phyloP scores from a whole-genome alignment of 2,797 vertebrate genomes.

The Xenopus petersii region DNA sequence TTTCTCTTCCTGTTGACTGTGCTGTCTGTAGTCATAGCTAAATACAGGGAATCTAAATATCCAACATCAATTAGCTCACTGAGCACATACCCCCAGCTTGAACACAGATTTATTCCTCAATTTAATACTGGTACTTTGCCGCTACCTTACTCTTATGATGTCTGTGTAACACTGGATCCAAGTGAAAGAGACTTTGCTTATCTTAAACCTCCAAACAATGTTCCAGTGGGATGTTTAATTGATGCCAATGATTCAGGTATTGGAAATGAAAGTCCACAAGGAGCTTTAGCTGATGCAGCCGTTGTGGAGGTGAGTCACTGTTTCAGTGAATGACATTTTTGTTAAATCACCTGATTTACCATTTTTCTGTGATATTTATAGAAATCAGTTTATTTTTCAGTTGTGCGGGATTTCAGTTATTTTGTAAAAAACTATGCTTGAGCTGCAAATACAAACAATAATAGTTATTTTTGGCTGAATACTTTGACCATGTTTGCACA shows the following conservation, averaged over 20 bases:
- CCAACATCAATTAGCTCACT: constrained; percentile 7
- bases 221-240: neutral
- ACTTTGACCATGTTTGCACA: too few relatives aligned
- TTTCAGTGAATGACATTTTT: neutral
- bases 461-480: too few relatives aligned
- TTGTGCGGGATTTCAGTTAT: too few relatives aligned
- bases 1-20: constrained; percentile 21
- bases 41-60: neutral
- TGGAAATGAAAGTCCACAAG: neutral
- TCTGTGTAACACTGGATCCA: constrained; percentile 56
- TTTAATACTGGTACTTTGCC: constrained; percentile 54
- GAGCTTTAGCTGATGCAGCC: neutral
- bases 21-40: neutral
- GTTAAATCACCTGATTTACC: neutral
- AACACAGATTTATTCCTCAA: constrained; percentile 27
- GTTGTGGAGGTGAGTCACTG: constrained; percentile 44
- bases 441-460: too few relatives aligned
- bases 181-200: constrained; percentile 55
- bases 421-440: too few relatives aligned
- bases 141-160: constrained; percentile 59
- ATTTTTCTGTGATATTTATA: too few relatives aligned
- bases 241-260: neutral
- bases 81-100: constrained; percentile 24
- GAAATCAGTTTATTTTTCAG: too few relatives aligned
- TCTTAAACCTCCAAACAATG: constrained; percentile 31